Conservation (phyloP, 1,140 invertebrate species). For the Drosophila pallidifrons region DNA sequence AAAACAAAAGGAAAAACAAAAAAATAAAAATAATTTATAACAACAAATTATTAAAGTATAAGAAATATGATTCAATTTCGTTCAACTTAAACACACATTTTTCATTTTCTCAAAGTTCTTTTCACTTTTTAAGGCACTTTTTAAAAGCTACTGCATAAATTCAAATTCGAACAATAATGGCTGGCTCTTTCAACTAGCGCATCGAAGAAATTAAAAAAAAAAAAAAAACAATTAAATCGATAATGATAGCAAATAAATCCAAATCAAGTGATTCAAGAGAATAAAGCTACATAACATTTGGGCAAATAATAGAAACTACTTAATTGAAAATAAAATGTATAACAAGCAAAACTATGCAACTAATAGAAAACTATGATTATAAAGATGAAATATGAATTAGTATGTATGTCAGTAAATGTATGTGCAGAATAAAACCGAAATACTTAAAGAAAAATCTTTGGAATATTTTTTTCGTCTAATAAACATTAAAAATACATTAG, state of each 20-base stretch:
- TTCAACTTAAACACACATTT: constrained; percentile 7
- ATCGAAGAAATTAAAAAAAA: constrained; percentile 28
- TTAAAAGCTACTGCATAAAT: constrained; percentile 47
- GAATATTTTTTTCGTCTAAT: too few relatives aligned
- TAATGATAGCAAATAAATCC: constrained; percentile 18
- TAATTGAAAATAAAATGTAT: constrained; percentile 47
- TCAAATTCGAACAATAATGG: constrained; percentile 17
- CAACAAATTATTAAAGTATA: constrained; percentile 6
- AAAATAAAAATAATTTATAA: background rate
- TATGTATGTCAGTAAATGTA: constrained; percentile 65
- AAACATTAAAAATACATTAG: too few relatives aligned
- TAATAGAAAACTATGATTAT: constrained; percentile 52
- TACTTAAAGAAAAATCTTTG: constrained; percentile 23
- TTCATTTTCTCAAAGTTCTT: constrained; percentile 32
- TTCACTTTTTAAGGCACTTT: constrained; percentile 38
- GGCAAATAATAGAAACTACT: constrained; percentile 45
- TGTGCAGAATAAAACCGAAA: constrained; percentile 77
- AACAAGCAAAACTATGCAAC: constrained; percentile 51
- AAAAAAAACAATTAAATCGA: background rate
- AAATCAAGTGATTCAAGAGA: constrained; percentile 39
- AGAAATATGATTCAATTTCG: constrained; percentile 23
- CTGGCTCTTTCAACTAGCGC: constrained; percentile 54
- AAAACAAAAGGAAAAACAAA: background rate
- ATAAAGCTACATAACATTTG: constrained; percentile 32
- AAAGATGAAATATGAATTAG: constrained; percentile 69